Base-by-base conservation (phyloP, 2,113 vertebrate species). In the Semnopithecus entellus region DNA sequence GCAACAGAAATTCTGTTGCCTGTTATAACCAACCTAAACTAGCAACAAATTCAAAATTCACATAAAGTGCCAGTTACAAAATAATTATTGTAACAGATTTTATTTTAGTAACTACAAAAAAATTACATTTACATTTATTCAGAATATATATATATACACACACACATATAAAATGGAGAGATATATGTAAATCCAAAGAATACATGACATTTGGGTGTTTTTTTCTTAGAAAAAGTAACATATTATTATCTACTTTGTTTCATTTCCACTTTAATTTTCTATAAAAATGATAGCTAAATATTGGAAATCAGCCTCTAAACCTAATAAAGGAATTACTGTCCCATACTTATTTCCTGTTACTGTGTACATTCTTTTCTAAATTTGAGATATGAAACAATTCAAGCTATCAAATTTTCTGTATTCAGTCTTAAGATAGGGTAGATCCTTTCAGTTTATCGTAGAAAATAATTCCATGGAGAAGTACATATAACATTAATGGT, bases 281-380 rank as follows among this genome's bases (percentile, higher is more conserved):
- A 8, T 82, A 88, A 95, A 93, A 94, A 64, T 40, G 16, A 82
- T 30, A 82, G 45, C 38, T 88, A 88, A 95, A 72, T 52, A 66
- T 72, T 96, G 17, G 50, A 90, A 81, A 48, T 82, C 81, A 68
- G 52, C 6, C 66, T 88, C 25, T 35, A 93, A 64, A 43, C 1
- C 35, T 76, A 68, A 95, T 25, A 43, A 57, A 20, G 2, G 20
- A 66, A 80, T 5, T 3, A 30, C 59, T 87, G 17, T 55, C 25
- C 22, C 18, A 30, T 23, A 50, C 50, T 35, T 78, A 79, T 70
- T 75, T 83, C n/a, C 72, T 70, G 0, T 88, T 80, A 43, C 0
- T 40, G 50, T 90, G 8, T 55, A 4, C 16, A 73, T 73, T 23
- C 10, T 83, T 96, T 95, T 75, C 40, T 86, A 61, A 88, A 70